Base-by-base conservation (phyloP, 2,113 vertebrate species). In the Coracopsis vasa region DNA sequence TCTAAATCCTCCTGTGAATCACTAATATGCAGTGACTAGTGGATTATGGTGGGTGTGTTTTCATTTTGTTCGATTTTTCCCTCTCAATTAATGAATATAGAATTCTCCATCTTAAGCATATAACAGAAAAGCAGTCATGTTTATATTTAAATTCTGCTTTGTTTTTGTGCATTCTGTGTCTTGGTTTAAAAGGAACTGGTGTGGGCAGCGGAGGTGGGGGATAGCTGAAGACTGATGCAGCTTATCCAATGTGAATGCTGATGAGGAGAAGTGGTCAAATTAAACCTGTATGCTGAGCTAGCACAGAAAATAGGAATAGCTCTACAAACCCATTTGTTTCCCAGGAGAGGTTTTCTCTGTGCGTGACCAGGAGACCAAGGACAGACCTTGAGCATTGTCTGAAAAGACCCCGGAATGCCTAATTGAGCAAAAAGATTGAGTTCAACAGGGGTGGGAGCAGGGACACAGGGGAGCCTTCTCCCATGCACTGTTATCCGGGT, bases 311-410 rank as follows among this genome's bases (percentile, higher is more conserved):
- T 60, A 69, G 56, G 50, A 83, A 65, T 81, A 75, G 80, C 88
- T 94, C 37, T 84, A 75, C 73, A 62, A 85, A 87, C 41, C 29
- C 65, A 61, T 89, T 95, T 86, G 65, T 94, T 91, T 96, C 88
- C 73, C 75, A 37, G 48, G 90, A 84, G 94, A 79, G 69, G 16
- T 44, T 93, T 88, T 86, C 75, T 95, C 24, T 2, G 1, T 96
- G 95, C 4, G 1, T 96, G 95, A 86, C 50, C 56, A 50, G 88
- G 64, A 92, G 61, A 60, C 77, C 88, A 93, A 96, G 70, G 86
- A 72, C 61, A 93, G 73, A 88, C 73, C 73, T 86, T 95, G 86
- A 90, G n/a, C 61, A 8, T 67, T 92, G 31, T 89, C 83, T 79
- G 65, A 79, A 64, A 80, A 84, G 51, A 56, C 33, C 35, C 58